Conservation (phyloP, 2,888 invertebrate species). For the Cephalotes varians region DNA sequence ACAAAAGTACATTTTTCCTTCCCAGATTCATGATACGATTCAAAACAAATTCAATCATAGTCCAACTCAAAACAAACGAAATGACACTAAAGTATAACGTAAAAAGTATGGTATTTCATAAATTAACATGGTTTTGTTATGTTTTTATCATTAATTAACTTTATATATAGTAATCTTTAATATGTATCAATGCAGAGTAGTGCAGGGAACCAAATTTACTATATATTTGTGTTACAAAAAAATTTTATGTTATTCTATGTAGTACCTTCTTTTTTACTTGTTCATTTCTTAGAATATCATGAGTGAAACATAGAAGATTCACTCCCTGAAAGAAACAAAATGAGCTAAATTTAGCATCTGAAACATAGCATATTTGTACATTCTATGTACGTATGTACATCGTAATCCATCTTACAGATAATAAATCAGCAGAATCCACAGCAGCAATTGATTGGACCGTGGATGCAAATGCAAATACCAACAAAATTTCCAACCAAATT, state of each 20-base stretch:
- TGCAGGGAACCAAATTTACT: too few species aligned
- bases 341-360: too few species aligned
- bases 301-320: too few species aligned
- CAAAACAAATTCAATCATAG: too few species aligned
- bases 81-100: too few species aligned
- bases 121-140: too few species aligned
- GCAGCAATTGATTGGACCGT: constrained; percentile 75
- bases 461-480: constrained; percentile 80
- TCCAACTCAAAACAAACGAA: constrained; percentile 79
- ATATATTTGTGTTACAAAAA: not conserved
- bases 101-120: too few species aligned
- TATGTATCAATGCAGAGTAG: too few species aligned
- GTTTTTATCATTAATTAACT: not conserved
- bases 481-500: too few species aligned
- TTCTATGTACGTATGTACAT: constrained; percentile 81
- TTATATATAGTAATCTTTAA: not conserved
- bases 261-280: not conserved
- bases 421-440: constrained; percentile 80
- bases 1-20: constrained; percentile 85
- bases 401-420: constrained; percentile 83
- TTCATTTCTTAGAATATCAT: constrained; percentile 75
- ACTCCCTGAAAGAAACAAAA: too few species aligned
- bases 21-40: constrained; percentile 86
- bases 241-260: not conserved
- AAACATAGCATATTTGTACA: too few species aligned